Base-by-base conservation (phyloP, 1,140 invertebrate species). In the Temnothorax curvispinosus region DNA sequence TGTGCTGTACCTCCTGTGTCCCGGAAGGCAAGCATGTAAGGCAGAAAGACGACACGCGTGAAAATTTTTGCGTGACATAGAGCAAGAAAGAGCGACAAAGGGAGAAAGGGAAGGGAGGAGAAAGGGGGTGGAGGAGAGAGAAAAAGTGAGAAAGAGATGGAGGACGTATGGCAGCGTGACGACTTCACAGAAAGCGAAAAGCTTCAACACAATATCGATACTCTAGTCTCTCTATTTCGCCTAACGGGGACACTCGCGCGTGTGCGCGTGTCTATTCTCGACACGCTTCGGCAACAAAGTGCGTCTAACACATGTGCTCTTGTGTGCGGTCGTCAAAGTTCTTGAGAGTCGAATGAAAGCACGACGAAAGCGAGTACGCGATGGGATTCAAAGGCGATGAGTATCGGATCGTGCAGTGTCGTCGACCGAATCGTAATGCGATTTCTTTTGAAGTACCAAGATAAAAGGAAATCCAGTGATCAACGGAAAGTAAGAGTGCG, bases 21-120 rank as follows among this genome's bases (percentile, higher is more conserved):
- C 92, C 92, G 91, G 91, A 94, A 94, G 93, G 91, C 92, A 94
- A 94, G 93, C 94, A 94, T 94, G 94, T 95, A 88, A 91, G 86
- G 93, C 92, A 95, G 91, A 95, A 94, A 94, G 91, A 92, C 65
- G 87, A 93, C 50, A 92, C 93, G 92, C 92, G 92, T 94, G 93
- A 93, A 94, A 93, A 92, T 90, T 87, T 77, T 89, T 67, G 87
- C 88, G 87, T 76, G 88, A 50, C 67, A 69, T 11, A 81, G 47
- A 86, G 11, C 47, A 58, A 58, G 21, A 71, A 50, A 52, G 3
- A 50, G 27, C 27, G 5, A 32, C 1, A 71, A 62, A 44, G 32
- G 47, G 11, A 78, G 32, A 54, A 2, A 86, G 41, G 41, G 1
- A 32, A 6, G 21, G 35, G 13, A 38, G 32, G 21, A 54, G 21